Base-by-base conservation (phyloP, 2,888 invertebrate genomes). In the Elysia crispata region DNA sequence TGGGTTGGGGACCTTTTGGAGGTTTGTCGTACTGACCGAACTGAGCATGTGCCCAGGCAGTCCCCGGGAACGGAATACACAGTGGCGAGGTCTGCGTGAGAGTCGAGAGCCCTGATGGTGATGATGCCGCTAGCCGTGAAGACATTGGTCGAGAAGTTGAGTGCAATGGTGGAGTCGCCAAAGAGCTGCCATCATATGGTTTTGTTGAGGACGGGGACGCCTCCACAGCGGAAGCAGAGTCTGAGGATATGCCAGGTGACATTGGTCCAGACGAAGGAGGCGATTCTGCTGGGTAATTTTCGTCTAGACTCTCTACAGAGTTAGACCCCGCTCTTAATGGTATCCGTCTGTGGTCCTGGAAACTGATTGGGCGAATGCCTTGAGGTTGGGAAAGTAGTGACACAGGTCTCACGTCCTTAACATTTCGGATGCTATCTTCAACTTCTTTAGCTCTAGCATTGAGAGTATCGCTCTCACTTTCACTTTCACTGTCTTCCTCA, bases 41-140 rank as follows among this genome's bases (percentile, higher is more conserved):
- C 54, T 31, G 57, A n/a, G 74, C 49, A 20, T 62, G 66, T 23
- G 74, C 54, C 60, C 69, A 67, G 28, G 75, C 28, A 23, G 64
- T 62, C 8, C 60, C 54, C 25, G 13, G 1, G 31, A 73, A 64
- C 0, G 78, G 66, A 18, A 62, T 13, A 15, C 49, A 74, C 23
- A 28, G 8, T 20, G 75, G 31, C 1, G 75, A 11, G n/a, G 3
- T n/a, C 20, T 57, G 28, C 30, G 28, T 75, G 11, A 28, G 25
- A 20, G 64, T n/a, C n/a, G 28, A 3, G 57, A 23, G 5, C 8
- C 13, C 15, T 11, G 33, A n/a, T 6, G 49, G 20, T 1, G 33
- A 18, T n/a, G 54, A 13, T 20, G 50, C 5, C 15, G 3, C 31
- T 1, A n/a, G 18, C 0, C 30, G 28, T 30, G 57, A 57, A 0